Evolutionary conservation across 2,113 vertebrate species (phyloP), one percentile per base, ranked within the genome.

Genomic region (Gobio gobio): DNA sequence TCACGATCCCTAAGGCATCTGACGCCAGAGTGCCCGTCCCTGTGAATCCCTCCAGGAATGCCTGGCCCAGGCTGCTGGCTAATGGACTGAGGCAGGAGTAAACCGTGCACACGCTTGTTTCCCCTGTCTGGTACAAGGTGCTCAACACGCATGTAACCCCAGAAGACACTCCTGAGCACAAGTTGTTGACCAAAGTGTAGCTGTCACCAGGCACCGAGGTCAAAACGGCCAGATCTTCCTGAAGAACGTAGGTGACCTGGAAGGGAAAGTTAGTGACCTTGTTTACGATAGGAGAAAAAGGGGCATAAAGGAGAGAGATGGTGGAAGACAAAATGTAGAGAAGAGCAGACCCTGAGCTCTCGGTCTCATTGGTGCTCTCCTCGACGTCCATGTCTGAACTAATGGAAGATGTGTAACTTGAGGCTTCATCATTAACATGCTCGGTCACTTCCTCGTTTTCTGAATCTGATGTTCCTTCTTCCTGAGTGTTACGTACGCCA

Each of bases 221-320:
- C 18, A 95, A 90, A 74, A 94, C 91, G 10, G 87, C 88, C 3
- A 94, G 72, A 33, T 95, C 94, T 70, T 95, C 93, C 77, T 92
- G 91, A 40, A 95, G 82, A 77, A 95, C 76, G 1, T 94, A 93
- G 0, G 68, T 74, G 20, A 94, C 85, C 92, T 95, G 89, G 85
- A 83, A 92, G 56, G 94, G 94, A 29, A 95, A 58, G 26, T 90
- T 83, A 20, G 89, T 90, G 72, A 93, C 49, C 20, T 63, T 93
- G 83, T 93, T 94, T 86, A 93, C 73, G 7, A 93, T 81, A 1
- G 92, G 93, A 29, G 9, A 73, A 12, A 95, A 72, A 0, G 94
- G 95, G 45, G 86, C 78, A 36, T 56, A 92, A 16, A 95, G 43
- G 66, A 95, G 89, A 63, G 83, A 93, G 64, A 93, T 0, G 10